Base-by-base conservation (phyloP, 2,113 vertebrate genomes). In the Noturus placidus region DNA sequence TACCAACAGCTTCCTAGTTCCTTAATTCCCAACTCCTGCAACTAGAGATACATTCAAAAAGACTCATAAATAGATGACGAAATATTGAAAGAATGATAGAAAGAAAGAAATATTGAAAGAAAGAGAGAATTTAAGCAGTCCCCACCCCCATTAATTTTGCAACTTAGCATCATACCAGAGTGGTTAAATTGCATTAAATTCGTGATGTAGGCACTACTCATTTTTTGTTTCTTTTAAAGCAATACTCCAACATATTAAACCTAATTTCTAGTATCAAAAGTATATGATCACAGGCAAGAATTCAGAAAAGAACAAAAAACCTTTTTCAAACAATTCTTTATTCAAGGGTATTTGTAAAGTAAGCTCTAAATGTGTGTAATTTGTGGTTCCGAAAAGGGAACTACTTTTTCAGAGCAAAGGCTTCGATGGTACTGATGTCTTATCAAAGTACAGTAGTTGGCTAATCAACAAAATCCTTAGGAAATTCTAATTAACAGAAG, bases 1-100 rank as follows among this genome's bases (percentile, higher is more conserved):
- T 81, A 87, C 77, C 89, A 42, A 3, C 88, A 82, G 90, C 89
- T 87, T 85, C 50, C 11, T 54, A 57, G 87, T 89, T 84, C 91
- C 83, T 83, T 86, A 74, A 65, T 77, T 72, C 38, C 81, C 33
- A 59, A 54, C 81, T 14, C 30, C 70, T 70, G 67, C 30, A 70
- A 15, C 2, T 22, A 8, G 74, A 82, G 67, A 50, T 10, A 19
- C 4, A 11, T 25, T 38, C 17, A 83, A 46, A 83, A 0, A 46
- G 42, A 46, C 42, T 50, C 46, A 30, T 52, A 33, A 52, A 78
- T 17, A 30, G 56, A n/a, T n/a, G n/a, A n/a, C n/a, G n/a, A n/a
- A n/a, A n/a, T n/a, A n/a, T n/a, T n/a, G n/a, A n/a, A n/a, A n/a
- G n/a, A n/a, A n/a, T n/a, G n/a, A n/a, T n/a, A n/a, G n/a, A n/a